A percentile compares a stretch with the other conserved stretches of the same genome.
Conservation (phyloP, 2,888 invertebrate genomes). For the Bimastos eiseni region DNA sequence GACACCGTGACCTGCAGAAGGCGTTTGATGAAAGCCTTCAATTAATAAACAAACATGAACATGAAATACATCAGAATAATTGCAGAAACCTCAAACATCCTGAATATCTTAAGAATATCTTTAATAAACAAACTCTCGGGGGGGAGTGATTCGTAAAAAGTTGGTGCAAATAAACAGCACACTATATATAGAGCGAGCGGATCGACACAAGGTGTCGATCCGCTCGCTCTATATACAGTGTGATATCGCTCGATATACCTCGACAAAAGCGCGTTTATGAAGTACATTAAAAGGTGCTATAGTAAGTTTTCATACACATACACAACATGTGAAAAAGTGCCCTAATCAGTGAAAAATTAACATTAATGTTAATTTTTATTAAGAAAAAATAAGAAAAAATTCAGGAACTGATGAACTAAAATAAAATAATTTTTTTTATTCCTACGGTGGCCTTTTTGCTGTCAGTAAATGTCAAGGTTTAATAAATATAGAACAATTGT, state of each 20-base stretch:
- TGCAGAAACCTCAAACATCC: background rate
- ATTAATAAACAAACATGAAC: conserved; percentile 18
- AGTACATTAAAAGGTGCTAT: too few relatives aligned
- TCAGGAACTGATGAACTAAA: background rate
- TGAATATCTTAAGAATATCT: background rate
- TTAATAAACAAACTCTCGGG: background rate
- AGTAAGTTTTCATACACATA: too few relatives aligned
- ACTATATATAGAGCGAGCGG: too few relatives aligned
- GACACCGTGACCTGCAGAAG: conserved; percentile 70
- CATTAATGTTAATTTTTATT: background rate
- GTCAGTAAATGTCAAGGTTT: background rate
- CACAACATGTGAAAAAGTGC: background rate
- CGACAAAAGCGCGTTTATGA: too few relatives aligned
- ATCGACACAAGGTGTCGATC: too few relatives aligned
- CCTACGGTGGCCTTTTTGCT: background rate
- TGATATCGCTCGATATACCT: too few relatives aligned
- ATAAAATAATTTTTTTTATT: background rate
- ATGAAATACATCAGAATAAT: background rate
- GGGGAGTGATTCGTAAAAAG: too few relatives aligned
- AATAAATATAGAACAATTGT: background rate
- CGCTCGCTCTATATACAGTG: too few relatives aligned
- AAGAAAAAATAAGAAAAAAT: background rate
- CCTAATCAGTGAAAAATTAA: background rate
- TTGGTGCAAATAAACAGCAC: too few relatives aligned
- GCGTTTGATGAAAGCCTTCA: conserved; percentile 80